Base-by-base conservation (phyloP, 2,888 invertebrate species). In the Nomada lathburiana region DNA sequence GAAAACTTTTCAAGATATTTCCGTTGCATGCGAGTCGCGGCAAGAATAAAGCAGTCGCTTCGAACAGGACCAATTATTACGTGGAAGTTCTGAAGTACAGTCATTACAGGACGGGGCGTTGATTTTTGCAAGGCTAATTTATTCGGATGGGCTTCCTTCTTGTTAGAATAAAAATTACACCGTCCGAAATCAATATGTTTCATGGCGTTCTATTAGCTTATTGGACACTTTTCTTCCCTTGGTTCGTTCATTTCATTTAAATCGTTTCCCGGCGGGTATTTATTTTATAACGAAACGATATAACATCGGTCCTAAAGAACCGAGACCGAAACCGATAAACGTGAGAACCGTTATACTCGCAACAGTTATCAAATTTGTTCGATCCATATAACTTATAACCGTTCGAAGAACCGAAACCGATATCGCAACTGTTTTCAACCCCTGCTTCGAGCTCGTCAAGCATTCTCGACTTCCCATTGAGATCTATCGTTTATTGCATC, bases 401-500 rank as follows among this genome's bases (percentile, higher is more conserved):
- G 36, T 36, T 7, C 36, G 36, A 36, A 0, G 36, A 36, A 29
- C 29, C 29, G 29, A 29, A 7, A 7, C 29, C 29, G 29, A 29
- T 29, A 29, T 29, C 29, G 29, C 29, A 11, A n/a, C 57, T 60
- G 60, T 70, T 29, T 69, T 50, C 55, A 47, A 16, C 16, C 47
- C 47, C 47, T 36, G 36, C 23, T 20, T 10, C 16, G 1, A 16
- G 26, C 18, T 55, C 13, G 20, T 20, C 29, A 53, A 71, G 55
- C 44, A 3, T 44, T 59, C 42, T 16, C 20, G 52, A 60, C 23
- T 50, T 26, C 36, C 69, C 36, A 70, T 64, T 47, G 71, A 53
- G 44, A 52, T 47, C 16, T 23, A 60, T 53, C 71, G 71, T 80
- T 72, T 80, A 72, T 65, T 4, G 47, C 23, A 11, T 13, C 20